Evolutionary conservation across 2,113 vertebrate genomes (phyloP).

Genomic region (Cyprinus carpio): DNA sequence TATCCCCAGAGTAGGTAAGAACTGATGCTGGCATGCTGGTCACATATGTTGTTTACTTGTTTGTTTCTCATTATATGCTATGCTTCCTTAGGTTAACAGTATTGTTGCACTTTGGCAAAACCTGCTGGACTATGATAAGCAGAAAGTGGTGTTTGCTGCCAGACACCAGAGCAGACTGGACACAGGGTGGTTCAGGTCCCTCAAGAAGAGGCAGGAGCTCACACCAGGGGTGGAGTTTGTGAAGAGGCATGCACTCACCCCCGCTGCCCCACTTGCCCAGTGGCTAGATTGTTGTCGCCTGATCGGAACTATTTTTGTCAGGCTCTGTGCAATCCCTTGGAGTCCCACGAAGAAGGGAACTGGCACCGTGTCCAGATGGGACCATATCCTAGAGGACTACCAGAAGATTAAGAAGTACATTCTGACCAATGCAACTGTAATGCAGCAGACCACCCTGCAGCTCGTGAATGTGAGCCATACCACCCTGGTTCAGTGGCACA

Average conservation of each 20-base stretch:
- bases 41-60: not conserved
- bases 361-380: conserved; percentile 18
- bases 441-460: conserved; percentile 34
- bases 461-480: conserved; percentile 41
- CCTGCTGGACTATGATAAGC: conserved; percentile 22
- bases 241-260: not conserved
- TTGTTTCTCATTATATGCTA: too few relatives aligned
- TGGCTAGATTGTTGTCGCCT: too few relatives aligned
- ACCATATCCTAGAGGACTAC: conserved; percentile 25
- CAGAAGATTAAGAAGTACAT: not conserved
- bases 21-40: too few relatives aligned
- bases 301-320: too few relatives aligned
- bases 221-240: conserved; percentile 37
- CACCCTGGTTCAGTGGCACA: conserved; percentile 46
- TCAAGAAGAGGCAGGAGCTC: conserved; percentile 28
- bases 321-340: too few relatives aligned
- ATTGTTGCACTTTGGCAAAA: conserved; percentile 18
- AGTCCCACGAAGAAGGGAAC: conserved; percentile 6
- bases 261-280: too few relatives aligned
- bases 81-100: conserved; percentile 4
- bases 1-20: too few relatives aligned
- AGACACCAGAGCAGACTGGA: conserved; percentile 29
- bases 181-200: conserved; percentile 27
- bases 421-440: conserved; percentile 1
- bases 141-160: conserved; percentile 42